Percentiles rank a stretch among this genome's conserved stretches.
These are phyloP conservation scores for Poecilia gillii DNA, from an alignment of 2,797 vertebrate species.

Conservation along the genomic window DNA sequence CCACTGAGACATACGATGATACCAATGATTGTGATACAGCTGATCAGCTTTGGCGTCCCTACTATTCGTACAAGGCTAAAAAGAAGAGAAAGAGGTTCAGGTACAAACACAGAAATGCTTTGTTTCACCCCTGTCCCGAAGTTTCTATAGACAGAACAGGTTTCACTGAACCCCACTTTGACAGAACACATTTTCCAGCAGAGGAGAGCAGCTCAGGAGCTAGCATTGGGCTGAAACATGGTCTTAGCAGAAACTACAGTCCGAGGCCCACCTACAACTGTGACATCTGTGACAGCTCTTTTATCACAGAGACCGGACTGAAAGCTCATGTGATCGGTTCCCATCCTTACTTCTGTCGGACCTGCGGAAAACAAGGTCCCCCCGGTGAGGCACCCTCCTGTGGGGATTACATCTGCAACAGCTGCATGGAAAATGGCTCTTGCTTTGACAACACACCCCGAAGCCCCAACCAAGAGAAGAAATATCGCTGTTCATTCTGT, in stretches of 20 bases:
- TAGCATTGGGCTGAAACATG: conserved; percentile 71
- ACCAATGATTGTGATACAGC: conserved; percentile 91
- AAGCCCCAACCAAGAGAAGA: conserved; percentile 92
- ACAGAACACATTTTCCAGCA: conserved; percentile 50
- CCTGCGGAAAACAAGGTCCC: conserved; percentile 92
- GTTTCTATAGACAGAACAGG: conserved; percentile 50
- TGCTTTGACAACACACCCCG: conserved; percentile 89
- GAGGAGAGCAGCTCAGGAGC: conserved; percentile 73
- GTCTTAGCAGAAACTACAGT: conserved; percentile 80
- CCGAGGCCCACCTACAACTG: conserved; percentile 85
- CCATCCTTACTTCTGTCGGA: conserved; percentile 93
- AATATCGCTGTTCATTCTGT: conserved; percentile 95
- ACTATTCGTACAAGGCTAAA: conserved; percentile 98
- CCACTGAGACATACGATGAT: conserved; percentile 85
- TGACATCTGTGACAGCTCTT: conserved; percentile 91
- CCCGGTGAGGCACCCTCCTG: conserved; percentile 86
- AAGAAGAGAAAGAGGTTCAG: conserved; percentile 92
- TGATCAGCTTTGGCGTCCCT: conserved; percentile 96
- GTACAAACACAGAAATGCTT: conserved; percentile 84
- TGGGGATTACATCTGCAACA: conserved; percentile 91
- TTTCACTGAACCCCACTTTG: conserved; percentile 51
- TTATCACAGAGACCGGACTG: conserved; percentile 91
- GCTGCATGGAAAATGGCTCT: conserved; percentile 93
- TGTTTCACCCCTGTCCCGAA: conserved; percentile 62
- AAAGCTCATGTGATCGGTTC: conserved; percentile 90